Evolutionary conservation across 2,888 invertebrate genomes (phyloP).

Genomic region (Tenodera sinensis): DNA sequence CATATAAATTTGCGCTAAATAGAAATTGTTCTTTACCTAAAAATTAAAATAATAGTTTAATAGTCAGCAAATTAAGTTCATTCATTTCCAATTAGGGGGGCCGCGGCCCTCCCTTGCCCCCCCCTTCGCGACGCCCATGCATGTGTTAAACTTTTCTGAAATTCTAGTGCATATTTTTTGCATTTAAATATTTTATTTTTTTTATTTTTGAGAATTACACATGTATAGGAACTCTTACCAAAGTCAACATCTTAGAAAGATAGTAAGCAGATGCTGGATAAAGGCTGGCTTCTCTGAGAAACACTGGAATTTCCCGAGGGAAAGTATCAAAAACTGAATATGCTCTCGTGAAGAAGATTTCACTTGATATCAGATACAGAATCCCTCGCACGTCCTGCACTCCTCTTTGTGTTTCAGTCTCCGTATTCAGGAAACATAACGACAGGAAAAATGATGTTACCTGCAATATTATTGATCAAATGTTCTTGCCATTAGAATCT

Average conservation of each 20-base stretch:
- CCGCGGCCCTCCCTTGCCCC: no score
- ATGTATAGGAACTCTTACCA: constrained; percentile 33
- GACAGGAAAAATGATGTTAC: constrained; percentile 48
- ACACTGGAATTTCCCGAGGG: constrained; percentile 46
- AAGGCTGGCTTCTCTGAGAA: constrained; percentile 48
- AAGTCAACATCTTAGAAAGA: constrained; percentile 36
- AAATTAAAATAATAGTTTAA: no score
- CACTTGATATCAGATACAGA: constrained; percentile 52
- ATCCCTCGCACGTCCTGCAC: constrained; percentile 50
- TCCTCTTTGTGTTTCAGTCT: constrained; percentile 49
- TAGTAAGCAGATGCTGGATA: constrained; percentile 50
- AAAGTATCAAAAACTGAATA: constrained; percentile 50
- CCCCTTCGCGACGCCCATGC: no score
- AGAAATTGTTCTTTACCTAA: no score
- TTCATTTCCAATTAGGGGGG: no score
- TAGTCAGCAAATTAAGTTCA: no score
- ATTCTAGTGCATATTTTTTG: not conserved
- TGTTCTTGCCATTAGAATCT: not conserved
- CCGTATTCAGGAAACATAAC: constrained; percentile 47
- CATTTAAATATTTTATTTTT: no score
- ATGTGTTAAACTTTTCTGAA: no score
- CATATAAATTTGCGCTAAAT: no score
- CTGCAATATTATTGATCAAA: not conserved
- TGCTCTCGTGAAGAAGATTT: constrained; percentile 49
- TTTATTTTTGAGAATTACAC: no score